Base-by-base conservation (phyloP, 2,888 invertebrate species). In the Arenicola marina region DNA sequence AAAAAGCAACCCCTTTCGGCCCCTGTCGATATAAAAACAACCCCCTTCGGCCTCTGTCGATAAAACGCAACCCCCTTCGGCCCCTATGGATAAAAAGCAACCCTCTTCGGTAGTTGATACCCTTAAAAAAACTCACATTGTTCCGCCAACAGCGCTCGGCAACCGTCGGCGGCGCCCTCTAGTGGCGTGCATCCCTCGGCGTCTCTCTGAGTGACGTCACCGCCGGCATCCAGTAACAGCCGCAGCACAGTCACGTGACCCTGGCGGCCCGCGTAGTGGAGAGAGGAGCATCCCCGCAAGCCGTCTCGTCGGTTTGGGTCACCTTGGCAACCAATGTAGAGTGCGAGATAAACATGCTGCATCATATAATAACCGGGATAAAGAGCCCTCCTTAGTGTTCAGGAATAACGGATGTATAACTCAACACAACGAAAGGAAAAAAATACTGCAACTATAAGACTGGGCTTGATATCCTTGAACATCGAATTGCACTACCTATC, bases 211-310 rank as follows among this genome's bases (percentile, higher is more conserved):
- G 75, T 68, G 56, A 66, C 71, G n/a, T 63, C 60, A 1, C 75
- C 78, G 26, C 76, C 74, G 24, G 71, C 71, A 44, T 72, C 71
- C 1, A 79, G 51, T 48, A 79, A 71, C 46, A 75, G 56, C 51
- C 69, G 58, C 1, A 80, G 68, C 66, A 78, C 78, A 15, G 74
- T 73, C 4, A 70, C 54, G 61, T 80, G 75, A 3, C 76, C 76
- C 45, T 75, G 69, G 38, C 68, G 65, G 21, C 77, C 75, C 0
- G 79, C 80, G 67, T 78, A 77, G 63, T 80, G 80, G 56, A 77
- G 69, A 0, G 78, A 72, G 26, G 78, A 77, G 51, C 74, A 72
- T 4, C 73, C 70, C 51, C 68, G 70, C 43, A 78, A 67, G 43
- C 66, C 64, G 61, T 80, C 80, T n/a, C 60, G 48, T 46, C 69